These are phyloP conservation scores for Telmatochromis brichardi DNA, from an alignment of 2,113 vertebrate species.

Conservation along the genomic window DNA sequence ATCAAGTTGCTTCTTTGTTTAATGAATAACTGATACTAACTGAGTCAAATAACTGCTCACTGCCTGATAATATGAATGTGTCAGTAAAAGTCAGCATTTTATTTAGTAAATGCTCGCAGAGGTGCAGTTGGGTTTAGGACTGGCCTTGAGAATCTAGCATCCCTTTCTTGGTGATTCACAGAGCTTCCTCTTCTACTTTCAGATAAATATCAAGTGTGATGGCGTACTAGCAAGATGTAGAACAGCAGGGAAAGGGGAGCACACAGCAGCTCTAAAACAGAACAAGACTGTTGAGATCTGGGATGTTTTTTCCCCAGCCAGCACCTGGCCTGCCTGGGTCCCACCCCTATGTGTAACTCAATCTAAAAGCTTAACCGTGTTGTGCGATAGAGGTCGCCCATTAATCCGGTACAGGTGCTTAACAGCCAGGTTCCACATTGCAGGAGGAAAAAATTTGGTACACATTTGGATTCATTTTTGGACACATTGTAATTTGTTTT, in stretches of 20 bases:
- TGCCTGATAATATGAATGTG: not conserved
- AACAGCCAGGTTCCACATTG: slow-evolving; percentile 52
- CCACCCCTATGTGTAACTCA: slow-evolving; percentile 80
- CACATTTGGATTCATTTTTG: not conserved
- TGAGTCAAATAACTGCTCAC: not conserved
- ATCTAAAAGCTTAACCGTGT: slow-evolving; percentile 84
- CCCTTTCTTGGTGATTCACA: not conserved
- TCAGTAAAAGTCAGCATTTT: not conserved
- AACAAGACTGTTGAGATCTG: slow-evolving; percentile 65
- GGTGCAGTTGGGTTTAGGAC: not conserved
- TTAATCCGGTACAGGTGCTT: slow-evolving; percentile 96
- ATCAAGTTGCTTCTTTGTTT: not conserved
- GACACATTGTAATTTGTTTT: not conserved
- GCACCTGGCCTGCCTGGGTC: slow-evolving; percentile 85
- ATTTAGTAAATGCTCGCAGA: not conserved
- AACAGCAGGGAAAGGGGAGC: slow-evolving; percentile 22
- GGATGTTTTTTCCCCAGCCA: slow-evolving; percentile 79
- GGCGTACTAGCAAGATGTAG: slow-evolving; percentile 8
- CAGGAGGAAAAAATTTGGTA: not conserved
- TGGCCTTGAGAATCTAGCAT: not conserved
- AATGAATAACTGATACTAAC: not conserved
- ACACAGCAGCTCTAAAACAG: slow-evolving; percentile 53
- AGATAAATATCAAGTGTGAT: slow-evolving; percentile 42
- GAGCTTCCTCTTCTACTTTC: not conserved
- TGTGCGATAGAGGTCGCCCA: slow-evolving; percentile 76